A percentile compares a stretch with the other conserved stretches of the same genome.
Conservation (phyloP, 2,888 invertebrate species). For the Apotomis betuletana region DNA sequence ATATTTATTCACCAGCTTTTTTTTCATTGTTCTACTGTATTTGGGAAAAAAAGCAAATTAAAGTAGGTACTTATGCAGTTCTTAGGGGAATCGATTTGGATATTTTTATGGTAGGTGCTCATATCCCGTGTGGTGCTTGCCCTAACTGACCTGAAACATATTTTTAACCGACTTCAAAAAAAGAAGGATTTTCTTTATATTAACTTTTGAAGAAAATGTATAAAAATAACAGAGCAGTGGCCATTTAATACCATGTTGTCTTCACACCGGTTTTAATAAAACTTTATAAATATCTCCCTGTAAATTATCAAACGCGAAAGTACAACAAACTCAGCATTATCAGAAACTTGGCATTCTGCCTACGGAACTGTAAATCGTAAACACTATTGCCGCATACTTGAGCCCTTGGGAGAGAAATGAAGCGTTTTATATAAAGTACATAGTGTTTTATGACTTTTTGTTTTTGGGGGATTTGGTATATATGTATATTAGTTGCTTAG, state of each 20-base stretch:
- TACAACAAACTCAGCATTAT: conserved; percentile 27
- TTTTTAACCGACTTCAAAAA: no score
- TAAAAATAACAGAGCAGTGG: neutral
- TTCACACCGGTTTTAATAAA: conserved; percentile 16
- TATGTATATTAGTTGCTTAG: conserved; percentile 20
- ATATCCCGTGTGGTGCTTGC: no score
- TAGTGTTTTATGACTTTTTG: neutral
- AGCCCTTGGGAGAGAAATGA: neutral
- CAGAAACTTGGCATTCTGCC: conserved; percentile 32
- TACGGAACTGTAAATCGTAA: conserved; percentile 15
- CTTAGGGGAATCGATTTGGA: no score
- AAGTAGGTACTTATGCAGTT: no score
- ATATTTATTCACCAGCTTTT: no score
- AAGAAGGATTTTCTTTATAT: no score
- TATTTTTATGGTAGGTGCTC: no score
- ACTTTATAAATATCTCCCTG: conserved; percentile 17
- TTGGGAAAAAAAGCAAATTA: no score
- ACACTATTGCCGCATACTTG: conserved; percentile 1
- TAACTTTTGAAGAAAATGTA: no score
- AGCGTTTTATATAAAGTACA: neutral
- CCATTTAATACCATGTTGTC: neutral
- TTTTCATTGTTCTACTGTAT: no score
- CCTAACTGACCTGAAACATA: no score
- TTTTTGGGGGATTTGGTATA: neutral
- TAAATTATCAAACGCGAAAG: conserved; percentile 21